These are phyloP conservation scores for Drosophila subsilvestris DNA, from an alignment of 2,888 invertebrate genomes.

Conservation along the genomic window DNA sequence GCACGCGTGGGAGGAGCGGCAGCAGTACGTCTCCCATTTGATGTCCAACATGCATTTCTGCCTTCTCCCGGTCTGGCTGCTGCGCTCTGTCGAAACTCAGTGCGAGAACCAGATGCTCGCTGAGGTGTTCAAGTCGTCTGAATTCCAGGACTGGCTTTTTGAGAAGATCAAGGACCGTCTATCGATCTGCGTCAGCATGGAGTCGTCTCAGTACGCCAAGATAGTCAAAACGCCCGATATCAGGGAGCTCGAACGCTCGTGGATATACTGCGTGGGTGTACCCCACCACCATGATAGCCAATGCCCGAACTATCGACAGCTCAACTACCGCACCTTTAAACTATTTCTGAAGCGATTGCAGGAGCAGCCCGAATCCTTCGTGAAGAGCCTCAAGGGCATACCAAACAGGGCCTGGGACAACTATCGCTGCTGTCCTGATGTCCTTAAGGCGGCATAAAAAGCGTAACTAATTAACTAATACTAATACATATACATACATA, in stretches of 20 bases:
- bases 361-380: background rate
- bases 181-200: background rate
- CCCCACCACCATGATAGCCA: slow-evolving; percentile 44
- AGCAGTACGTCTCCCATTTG: background rate
- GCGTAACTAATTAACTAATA: no score
- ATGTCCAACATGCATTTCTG: slow-evolving; percentile 36
- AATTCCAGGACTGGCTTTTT: background rate
- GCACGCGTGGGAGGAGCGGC: slow-evolving; percentile 33
- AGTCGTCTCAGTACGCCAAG: background rate
- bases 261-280: slow-evolving; percentile 43
- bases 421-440: slow-evolving; percentile 47
- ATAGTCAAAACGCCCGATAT: background rate
- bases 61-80: slow-evolving; percentile 35
- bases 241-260: slow-evolving; percentile 23
- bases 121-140: background rate
- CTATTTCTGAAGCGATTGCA: slow-evolving; percentile 25
- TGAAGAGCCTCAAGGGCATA: slow-evolving; percentile 2
- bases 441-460: no score
- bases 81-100: background rate
- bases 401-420: slow-evolving; percentile 22
- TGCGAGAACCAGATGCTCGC: slow-evolving; percentile 28
- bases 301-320: slow-evolving; percentile 16
- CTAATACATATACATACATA: no score
- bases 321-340: slow-evolving; percentile 38
- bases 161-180: background rate